Conservation (phyloP, 2,113 vertebrate genomes). For the Ailuropoda melanoleuca region DNA sequence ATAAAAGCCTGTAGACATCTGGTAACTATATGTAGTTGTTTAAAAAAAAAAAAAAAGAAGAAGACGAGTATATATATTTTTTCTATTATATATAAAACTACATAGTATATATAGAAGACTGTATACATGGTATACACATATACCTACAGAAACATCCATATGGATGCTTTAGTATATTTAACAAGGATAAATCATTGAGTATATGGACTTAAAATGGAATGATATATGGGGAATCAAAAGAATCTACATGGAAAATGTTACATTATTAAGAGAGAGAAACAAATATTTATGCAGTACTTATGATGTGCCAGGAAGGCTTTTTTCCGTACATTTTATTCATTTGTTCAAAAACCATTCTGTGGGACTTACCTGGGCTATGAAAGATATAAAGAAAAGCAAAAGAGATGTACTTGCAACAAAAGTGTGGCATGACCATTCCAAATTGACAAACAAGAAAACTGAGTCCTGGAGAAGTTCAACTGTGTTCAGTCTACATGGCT, state of each 20-base stretch:
- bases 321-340: background rate
- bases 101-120: background rate
- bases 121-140: background rate
- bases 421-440: background rate
- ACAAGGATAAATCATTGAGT: background rate
- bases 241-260: background rate
- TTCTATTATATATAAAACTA: background rate
- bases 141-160: background rate
- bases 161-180: background rate
- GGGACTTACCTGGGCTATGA: background rate
- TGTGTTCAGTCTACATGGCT: background rate
- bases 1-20: background rate
- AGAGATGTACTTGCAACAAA: background rate
- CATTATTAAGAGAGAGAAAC: background rate
- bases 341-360: background rate
- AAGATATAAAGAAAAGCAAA: background rate
- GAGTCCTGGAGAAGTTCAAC: background rate
- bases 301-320: background rate
- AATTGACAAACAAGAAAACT: background rate
- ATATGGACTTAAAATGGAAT: background rate
- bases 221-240: background rate
- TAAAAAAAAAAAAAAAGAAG: background rate
- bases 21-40: background rate
- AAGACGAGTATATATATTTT: background rate
- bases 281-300: background rate